These are phyloP conservation scores for Nyctibius bracteatus DNA, from an alignment of 2,113 vertebrate species.

Conservation along the genomic window DNA sequence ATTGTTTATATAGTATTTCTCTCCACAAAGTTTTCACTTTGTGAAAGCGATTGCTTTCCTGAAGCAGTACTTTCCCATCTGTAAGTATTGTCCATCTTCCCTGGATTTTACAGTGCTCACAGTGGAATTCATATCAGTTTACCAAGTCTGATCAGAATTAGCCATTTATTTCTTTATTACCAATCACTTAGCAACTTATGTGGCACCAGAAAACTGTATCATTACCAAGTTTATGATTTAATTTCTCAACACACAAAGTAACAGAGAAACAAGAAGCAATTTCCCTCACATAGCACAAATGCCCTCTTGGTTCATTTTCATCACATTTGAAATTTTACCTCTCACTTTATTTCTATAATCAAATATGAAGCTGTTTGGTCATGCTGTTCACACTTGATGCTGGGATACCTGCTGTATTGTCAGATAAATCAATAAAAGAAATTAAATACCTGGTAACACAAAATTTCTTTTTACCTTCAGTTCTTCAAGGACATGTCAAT, in stretches of 20 bases:
- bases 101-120: background rate
- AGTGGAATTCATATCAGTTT: background rate
- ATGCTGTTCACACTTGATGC: background rate
- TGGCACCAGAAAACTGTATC: background rate
- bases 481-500: background rate
- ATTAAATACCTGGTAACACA: slow-evolving; percentile 1
- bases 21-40: background rate
- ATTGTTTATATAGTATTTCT: slow-evolving; percentile 7
- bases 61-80: background rate
- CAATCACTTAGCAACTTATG: background rate
- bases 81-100: background rate
- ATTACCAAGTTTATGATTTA: background rate
- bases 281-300: background rate
- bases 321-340: background rate
- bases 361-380: background rate
- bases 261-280: background rate
- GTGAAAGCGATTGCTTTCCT: background rate
- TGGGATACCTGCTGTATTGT: background rate
- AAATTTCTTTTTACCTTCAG: background rate
- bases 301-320: background rate
- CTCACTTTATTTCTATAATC: background rate
- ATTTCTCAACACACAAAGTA: background rate
- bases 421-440: slow-evolving; percentile 40
- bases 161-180: background rate
- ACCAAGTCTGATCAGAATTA: background rate